Evolutionary conservation across 2,797 vertebrate species (phyloP).

Genomic region (Sebastes diaconus): DNA sequence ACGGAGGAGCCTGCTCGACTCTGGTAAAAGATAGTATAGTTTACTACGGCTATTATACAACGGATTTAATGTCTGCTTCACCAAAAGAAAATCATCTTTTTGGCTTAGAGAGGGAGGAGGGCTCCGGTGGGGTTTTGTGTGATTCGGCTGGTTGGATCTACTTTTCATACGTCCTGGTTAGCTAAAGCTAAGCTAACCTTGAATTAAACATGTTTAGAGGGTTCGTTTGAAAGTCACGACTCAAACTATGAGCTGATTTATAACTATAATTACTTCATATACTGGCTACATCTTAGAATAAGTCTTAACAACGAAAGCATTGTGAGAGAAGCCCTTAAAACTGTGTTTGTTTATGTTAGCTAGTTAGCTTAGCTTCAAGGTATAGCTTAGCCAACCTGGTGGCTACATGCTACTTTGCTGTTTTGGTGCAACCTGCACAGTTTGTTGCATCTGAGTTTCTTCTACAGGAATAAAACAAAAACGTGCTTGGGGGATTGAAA

Average conservation of each 20-base stretch:
- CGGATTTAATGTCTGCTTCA: slow-evolving; percentile 13
- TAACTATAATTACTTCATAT: fast-evolving
- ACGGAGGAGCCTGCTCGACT: slow-evolving; percentile 76
- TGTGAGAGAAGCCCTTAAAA: background rate
- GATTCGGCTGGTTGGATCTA: slow-evolving; percentile 77
- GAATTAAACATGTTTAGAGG: slow-evolving; percentile 39
- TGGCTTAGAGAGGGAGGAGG: slow-evolving; percentile 38
- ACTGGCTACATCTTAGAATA: fast-evolving
- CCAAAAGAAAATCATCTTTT: slow-evolving; percentile 66
- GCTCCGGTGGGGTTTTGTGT: slow-evolving; percentile 76
- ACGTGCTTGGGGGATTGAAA: no score
- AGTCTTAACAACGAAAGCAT: background rate
- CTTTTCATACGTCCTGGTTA: slow-evolving; percentile 74
- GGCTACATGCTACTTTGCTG: background rate
- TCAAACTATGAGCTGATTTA: background rate
- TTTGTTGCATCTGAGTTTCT: no score
- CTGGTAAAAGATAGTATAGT: slow-evolving; percentile 59
- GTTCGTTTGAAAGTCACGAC: slow-evolving; percentile 7
- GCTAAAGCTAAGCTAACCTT: slow-evolving; percentile 62
- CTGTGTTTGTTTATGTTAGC: slow-evolving; percentile 81
- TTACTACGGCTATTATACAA: background rate
- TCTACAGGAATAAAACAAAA: no score
- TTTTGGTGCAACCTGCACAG: no score
- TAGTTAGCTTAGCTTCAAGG: slow-evolving; percentile 51
- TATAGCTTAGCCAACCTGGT: slow-evolving; percentile 56